A percentile compares a stretch with the other conserved stretches of the same genome.
phyloP scores from a whole-genome alignment of 30 jellyfish, hydroid and myxozoan genomes.

The Clytia hemisphaerica region DNA sequence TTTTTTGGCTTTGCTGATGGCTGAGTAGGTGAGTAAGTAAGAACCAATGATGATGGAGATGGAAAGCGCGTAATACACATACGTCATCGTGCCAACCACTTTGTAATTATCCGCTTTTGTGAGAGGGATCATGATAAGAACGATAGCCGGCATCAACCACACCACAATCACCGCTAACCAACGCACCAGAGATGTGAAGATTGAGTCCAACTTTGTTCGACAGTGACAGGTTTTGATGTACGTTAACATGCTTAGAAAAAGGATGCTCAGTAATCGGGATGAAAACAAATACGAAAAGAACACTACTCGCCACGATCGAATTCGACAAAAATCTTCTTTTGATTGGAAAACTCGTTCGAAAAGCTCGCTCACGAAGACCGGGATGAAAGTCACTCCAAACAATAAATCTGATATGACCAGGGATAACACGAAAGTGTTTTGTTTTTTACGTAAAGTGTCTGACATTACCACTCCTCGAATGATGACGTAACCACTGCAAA shows the following conservation, averaged over 20 bases:
- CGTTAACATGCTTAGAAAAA: constrained; percentile 17
- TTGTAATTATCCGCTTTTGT: neutral
- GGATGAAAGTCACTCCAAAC: constrained; percentile 17
- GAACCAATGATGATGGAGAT: constrained; percentile 1
- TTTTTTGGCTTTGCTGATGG: constrained; percentile 18
- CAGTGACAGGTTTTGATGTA: constrained; percentile 13
- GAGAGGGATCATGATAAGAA: neutral
- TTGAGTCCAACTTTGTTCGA: neutral
- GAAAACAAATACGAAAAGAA: constrained; percentile 20
- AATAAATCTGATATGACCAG: constrained; percentile 9
- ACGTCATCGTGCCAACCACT: constrained; percentile 4
- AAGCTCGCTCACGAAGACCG: constrained; percentile 19
- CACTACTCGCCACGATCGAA: constrained; percentile 37
- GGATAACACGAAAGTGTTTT: constrained; percentile 2
- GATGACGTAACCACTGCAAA: too few relatives aligned
- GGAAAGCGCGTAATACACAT: neutral
- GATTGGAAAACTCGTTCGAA: neutral
- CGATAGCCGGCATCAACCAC: constrained; percentile 13
- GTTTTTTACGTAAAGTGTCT: neutral
- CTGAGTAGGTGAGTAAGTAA: neutral
- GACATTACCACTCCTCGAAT: neutral
- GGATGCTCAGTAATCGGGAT: constrained; percentile 22
- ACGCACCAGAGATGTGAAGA: neutral
- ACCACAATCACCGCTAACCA: neutral
- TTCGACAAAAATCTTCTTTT: neutral